Conservation (phyloP, 2,113 vertebrate species). For the Xiphophorus hellerii region DNA sequence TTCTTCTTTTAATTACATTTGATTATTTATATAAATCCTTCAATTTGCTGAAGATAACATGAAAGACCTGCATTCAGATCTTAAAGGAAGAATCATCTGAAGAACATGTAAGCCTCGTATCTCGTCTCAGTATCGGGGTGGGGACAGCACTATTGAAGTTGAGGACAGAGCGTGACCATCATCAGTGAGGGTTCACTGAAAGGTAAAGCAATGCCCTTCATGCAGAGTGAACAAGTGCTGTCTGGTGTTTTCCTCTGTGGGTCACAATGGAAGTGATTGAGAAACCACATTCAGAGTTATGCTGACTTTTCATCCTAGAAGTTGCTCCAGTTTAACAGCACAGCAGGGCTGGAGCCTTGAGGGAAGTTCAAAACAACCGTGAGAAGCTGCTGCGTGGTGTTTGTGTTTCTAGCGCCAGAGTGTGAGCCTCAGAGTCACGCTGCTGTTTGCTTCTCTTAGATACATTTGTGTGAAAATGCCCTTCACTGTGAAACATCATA, state of each 20-base stretch:
- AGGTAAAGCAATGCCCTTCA: not conserved
- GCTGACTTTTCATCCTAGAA: not conserved
- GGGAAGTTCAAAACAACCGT: not conserved
- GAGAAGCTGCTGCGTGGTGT: not conserved
- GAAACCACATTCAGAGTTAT: not conserved
- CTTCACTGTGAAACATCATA: not conserved
- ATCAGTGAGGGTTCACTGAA: not conserved
- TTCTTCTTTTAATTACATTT: not conserved
- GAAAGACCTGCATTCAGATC: not conserved
- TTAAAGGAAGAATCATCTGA: not conserved
- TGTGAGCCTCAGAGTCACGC: not conserved
- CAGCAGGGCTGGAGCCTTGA: not conserved
- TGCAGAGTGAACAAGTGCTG: not conserved
- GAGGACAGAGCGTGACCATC: not conserved
- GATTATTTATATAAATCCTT: not conserved
- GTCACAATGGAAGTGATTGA: not conserved
- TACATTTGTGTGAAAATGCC: not conserved
- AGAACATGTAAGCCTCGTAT: not conserved
- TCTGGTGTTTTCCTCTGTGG: not conserved
- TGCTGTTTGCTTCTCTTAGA: not conserved
- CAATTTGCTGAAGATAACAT: not conserved
- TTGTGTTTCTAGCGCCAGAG: not conserved
- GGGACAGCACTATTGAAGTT: not conserved
- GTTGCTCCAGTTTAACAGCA: not conserved
- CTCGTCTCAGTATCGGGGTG: not conserved